Conservation (phyloP, 2,797 vertebrate species). For the Acanthopagrus latus region DNA sequence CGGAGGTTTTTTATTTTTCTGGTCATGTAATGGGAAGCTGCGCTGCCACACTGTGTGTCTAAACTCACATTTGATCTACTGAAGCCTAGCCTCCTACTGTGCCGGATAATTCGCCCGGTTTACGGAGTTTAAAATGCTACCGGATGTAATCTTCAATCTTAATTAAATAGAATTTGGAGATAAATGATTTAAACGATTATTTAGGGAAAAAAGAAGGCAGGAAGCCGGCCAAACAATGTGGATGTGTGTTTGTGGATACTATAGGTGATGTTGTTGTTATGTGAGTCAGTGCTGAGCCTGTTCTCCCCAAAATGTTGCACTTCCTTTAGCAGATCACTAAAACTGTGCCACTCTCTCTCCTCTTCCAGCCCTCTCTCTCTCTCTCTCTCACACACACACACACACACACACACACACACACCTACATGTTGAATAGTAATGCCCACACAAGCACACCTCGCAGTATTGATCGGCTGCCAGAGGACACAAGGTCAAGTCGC, state of each 20-base stretch:
- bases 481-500: conserved; percentile 78
- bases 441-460: conserved; percentile 56
- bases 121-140: too few relatives aligned
- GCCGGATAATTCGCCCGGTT: conserved; percentile 28
- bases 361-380: conserved; percentile 16
- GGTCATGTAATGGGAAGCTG: conserved; percentile 30
- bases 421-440: conserved; percentile 72
- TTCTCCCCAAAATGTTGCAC: conserved; percentile 27
- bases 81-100: too few relatives aligned
- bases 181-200: conserved; percentile 33
- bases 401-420: background rate
- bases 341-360: conserved; percentile 38
- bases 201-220: background rate
- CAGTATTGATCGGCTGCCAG: conserved; percentile 75
- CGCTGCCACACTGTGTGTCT: conserved; percentile 31
- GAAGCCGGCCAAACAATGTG: background rate
- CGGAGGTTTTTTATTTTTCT: conserved; percentile 33
- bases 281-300: conserved; percentile 37
- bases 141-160: conserved; percentile 46
- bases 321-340: conserved; percentile 30
- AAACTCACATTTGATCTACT: conserved; percentile 18
- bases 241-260: too few relatives aligned
- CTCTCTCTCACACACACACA: conserved; percentile 1
- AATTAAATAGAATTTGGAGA: conserved; percentile 42
- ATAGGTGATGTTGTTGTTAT: conserved; percentile 12